These are phyloP conservation scores for Ypsolopha scabrella DNA, from an alignment of 2,888 invertebrate species.

Conservation along the genomic window DNA sequence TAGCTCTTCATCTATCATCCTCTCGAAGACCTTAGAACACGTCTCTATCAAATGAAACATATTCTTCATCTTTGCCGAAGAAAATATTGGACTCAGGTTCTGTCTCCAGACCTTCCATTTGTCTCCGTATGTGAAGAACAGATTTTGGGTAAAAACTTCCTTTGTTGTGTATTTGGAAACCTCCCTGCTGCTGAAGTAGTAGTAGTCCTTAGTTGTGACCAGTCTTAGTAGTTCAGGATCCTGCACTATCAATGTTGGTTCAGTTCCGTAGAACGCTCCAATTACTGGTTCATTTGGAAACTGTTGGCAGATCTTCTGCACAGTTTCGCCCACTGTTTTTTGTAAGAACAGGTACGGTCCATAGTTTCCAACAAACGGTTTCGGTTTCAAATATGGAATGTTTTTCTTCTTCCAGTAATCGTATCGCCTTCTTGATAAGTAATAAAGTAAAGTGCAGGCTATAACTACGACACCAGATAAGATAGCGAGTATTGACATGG, in stretches of 20 bases:
- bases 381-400: constrained; percentile 23
- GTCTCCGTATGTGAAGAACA: constrained; percentile 6
- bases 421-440: neutral
- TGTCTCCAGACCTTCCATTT: constrained; percentile 7
- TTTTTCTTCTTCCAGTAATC: constrained; percentile 30
- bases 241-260: constrained; percentile 8
- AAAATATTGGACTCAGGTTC: constrained; percentile 7
- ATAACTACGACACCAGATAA: too few relatives aligned
- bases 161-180: neutral
- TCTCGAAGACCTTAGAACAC: constrained; percentile 2
- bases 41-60: constrained; percentile 6
- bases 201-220: constrained; percentile 7
- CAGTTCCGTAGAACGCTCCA: constrained; percentile 11
- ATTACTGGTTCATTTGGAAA: constrained; percentile 13
- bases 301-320: constrained; percentile 17
- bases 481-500: too few relatives aligned
- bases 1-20: neutral
- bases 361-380: constrained; percentile 31
- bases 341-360: constrained; percentile 16
- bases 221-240: constrained; percentile 7
- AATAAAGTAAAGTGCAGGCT: neutral
- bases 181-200: constrained; percentile 5
- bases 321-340: constrained; percentile 14
- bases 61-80: constrained; percentile 8
- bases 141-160: constrained; percentile 1